Percentiles rank a stretch among this genome's conserved stretches.
phyloP scores from a whole-genome alignment of 2,113 vertebrate species.

The Menura novaehollandiae region DNA sequence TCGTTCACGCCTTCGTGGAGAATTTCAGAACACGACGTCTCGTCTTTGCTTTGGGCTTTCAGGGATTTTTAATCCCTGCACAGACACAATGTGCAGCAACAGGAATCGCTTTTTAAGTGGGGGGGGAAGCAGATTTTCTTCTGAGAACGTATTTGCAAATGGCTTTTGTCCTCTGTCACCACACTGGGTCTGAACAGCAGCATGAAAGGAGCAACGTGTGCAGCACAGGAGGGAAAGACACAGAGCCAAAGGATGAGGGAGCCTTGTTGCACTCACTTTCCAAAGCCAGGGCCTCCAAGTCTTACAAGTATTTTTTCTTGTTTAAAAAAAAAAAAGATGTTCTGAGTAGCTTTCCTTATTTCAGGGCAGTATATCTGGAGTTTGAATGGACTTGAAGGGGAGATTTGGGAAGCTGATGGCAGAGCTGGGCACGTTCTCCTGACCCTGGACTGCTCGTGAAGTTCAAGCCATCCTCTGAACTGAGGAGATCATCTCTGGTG shows the following conservation, averaged over 20 bases:
- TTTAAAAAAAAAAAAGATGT: not conserved
- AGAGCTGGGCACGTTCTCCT: not conserved
- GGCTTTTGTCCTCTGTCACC: not conserved
- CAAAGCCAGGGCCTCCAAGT: not conserved
- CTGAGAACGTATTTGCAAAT: not conserved
- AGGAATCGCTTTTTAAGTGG: not conserved
- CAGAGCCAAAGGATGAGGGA: not conserved
- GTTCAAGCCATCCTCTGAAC: not conserved
- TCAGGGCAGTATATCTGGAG: not conserved
- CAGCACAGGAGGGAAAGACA: not conserved
- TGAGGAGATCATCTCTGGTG: accelerated
- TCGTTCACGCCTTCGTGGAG: not conserved
- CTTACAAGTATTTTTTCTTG: too few relatives aligned
- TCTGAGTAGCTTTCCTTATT: not conserved
- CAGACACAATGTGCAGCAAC: not conserved
- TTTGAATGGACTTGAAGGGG: not conserved
- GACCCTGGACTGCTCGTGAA: not conserved
- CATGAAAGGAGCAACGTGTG: not conserved
- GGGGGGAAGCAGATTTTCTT: not conserved
- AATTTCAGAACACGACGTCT: not conserved
- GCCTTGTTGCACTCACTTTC: not conserved
- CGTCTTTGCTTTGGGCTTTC: not conserved
- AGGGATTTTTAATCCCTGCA: not conserved
- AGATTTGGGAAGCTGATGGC: not conserved
- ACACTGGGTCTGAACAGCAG: not conserved